Conservation (phyloP, 2,888 invertebrate genomes). For the Pseudococcus jackbeardsleyi region DNA sequence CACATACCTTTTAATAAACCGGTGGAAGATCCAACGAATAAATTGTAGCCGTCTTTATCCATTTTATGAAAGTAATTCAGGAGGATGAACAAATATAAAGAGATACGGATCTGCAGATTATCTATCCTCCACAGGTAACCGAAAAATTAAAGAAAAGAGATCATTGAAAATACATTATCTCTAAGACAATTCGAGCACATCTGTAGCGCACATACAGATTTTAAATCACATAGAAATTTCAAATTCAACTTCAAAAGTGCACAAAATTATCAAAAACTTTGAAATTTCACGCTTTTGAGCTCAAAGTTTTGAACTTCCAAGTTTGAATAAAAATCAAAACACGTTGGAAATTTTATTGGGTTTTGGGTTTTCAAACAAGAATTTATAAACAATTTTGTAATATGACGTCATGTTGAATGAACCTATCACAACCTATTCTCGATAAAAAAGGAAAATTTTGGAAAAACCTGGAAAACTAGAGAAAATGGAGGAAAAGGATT, state of each 20-base stretch:
- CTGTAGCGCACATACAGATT: not conserved
- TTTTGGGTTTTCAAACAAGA: not conserved
- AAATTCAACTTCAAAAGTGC: not conserved
- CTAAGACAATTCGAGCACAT: too few species aligned
- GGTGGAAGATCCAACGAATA: constrained; percentile 58
- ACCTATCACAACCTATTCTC: not conserved
- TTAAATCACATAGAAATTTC: not conserved
- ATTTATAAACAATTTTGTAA: not conserved
- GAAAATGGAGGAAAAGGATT: constrained; percentile 7
- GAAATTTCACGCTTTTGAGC: not conserved
- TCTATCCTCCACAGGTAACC: too few species aligned
- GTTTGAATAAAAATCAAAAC: not conserved
- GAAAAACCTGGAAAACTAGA: constrained; percentile 23
- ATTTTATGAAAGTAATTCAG: not conserved
- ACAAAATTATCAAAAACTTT: not conserved
- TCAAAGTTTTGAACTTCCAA: too few species aligned
- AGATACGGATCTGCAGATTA: too few species aligned
- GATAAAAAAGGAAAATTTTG: not conserved
- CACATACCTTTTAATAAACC: constrained; percentile 60
- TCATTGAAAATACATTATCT: too few species aligned
- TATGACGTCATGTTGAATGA: not conserved
- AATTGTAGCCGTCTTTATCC: constrained; percentile 31
- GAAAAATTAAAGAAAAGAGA: too few species aligned
- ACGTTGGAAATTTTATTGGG: not conserved
- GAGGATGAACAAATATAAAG: too few species aligned